A percentile compares a stretch with the other conserved stretches of the same genome.
Evolutionary conservation across 2,888 invertebrate species (phyloP).

Genomic region (Anthophora plumipes): DNA sequence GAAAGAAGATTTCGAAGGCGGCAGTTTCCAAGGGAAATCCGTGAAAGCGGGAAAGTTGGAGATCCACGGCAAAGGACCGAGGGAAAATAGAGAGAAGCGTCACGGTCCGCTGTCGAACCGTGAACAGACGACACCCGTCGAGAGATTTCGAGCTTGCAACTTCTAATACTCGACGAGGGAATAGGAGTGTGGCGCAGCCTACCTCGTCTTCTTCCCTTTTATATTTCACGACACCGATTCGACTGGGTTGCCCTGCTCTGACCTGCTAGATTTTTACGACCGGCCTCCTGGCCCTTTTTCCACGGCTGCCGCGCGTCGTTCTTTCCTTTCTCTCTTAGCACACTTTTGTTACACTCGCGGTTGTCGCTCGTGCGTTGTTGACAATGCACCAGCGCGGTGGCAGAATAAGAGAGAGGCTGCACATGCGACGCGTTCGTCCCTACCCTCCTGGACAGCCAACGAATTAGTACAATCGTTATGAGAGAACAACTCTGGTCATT

Average conservation of each 20-base stretch:
- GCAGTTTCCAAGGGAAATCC: not conserved
- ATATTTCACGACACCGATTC: slow-evolving; percentile 36
- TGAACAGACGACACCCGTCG: not conserved
- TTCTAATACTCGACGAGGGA: slow-evolving; percentile 3
- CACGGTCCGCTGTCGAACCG: slow-evolving; percentile 7
- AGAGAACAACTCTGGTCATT: slow-evolving; percentile 31
- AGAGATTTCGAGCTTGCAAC: slow-evolving; percentile 10
- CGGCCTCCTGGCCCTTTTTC: slow-evolving; percentile 25
- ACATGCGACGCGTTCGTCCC: slow-evolving; percentile 11
- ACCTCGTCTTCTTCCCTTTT: slow-evolving; percentile 37
- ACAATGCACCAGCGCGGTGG: slow-evolving; percentile 35
- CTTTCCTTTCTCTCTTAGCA: slow-evolving; percentile 3
- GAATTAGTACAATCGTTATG: slow-evolving; percentile 46
- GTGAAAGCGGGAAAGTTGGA: slow-evolving; percentile 6
- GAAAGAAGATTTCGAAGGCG: not conserved
- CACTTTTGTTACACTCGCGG: slow-evolving; percentile 39
- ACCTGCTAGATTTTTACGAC: slow-evolving; percentile 45
- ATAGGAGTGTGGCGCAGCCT: slow-evolving; percentile 7
- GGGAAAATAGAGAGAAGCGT: not conserved
- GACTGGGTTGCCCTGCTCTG: slow-evolving; percentile 14
- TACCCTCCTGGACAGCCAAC: slow-evolving; percentile 4
- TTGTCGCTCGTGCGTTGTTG: slow-evolving; percentile 20
- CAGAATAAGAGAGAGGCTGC: slow-evolving; percentile 23
- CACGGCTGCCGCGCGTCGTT: not conserved
- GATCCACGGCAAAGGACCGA: not conserved